Base-by-base conservation (phyloP, 2,113 vertebrate species). In the Coreoperca whiteheadi region DNA sequence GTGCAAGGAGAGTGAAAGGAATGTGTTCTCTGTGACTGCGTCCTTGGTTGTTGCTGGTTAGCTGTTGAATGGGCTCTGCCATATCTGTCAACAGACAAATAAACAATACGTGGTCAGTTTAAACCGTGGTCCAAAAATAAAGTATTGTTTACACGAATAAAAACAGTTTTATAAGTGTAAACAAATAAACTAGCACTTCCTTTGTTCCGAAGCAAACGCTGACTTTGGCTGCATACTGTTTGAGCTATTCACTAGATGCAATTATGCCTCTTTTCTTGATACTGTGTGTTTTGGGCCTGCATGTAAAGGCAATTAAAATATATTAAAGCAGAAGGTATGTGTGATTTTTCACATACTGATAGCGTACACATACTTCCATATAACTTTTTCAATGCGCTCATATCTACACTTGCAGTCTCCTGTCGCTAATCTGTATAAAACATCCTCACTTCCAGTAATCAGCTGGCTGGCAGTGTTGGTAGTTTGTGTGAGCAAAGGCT, bases 11-110 rank as follows among this genome's bases (percentile, higher is more conserved):
- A 0, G 95, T 95, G 74, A 96, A 97, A 0, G 97, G 96, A 43
- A 98, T 69, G 0, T 6, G 88, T 80, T 98, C 95, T 34, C 97
- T 92, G 25, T 89, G 74, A 80, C 96, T 94, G 25, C 87, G 81
- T 57, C 96, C 94, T 0, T 91, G 92, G 85, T 97, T 96, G 4
- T 97, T 97, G 67, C 88, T 93, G 5, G 96, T 95, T 66, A 98
- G 89, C 93, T 97, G 97, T 68, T 97, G 96, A 70, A 98, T 98
- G 11, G 97, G 97, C 77, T 96, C 92, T 4, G 97, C 95, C 97
- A 98, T 97, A 70, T 98, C 97, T 98, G 94, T 86, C 78, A 82
- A 84, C 41, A 89, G 41, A 77, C 8, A 87, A 41, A 79, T 11
- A 85, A 87, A 79, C 34, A 61, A 16, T 14, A 51, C 6, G 11